phyloP scores from a whole-genome alignment of 1,140 invertebrate genomes.

The Zaprionus gabonicus region DNA sequence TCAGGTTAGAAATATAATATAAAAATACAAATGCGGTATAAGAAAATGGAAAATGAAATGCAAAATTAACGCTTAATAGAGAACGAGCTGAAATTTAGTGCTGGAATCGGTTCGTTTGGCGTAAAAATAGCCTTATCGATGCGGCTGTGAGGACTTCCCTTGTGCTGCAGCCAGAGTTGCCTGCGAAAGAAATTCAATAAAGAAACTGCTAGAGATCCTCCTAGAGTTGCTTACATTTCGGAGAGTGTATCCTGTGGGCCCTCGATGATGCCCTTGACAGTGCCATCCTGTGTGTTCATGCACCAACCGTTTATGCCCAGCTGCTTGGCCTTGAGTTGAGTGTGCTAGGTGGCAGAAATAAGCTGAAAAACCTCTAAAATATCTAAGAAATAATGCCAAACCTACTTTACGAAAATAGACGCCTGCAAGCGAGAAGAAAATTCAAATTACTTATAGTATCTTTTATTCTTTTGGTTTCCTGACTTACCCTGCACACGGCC shows the following conservation, averaged over 20 bases:
- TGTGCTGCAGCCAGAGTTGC: conserved; percentile 63
- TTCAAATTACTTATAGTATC: background rate
- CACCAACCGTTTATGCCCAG: conserved; percentile 63
- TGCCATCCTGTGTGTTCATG: conserved; percentile 61
- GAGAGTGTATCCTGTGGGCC: conserved; percentile 48
- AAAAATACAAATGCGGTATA: background rate
- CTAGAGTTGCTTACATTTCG: conserved; percentile 52
- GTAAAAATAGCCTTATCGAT: conserved; percentile 63
- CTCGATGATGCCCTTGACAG: conserved; percentile 62
- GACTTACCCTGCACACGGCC: conserved; percentile 59
- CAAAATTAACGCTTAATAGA: conserved; percentile 42
- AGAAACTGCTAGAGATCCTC: too few species aligned
- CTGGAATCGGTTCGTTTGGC: conserved; percentile 43
- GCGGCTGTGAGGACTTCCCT: conserved; percentile 59
- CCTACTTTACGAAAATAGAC: conserved; percentile 63
- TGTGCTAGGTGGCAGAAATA: conserved; percentile 38
- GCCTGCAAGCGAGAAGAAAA: conserved; percentile 7
- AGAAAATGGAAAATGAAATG: background rate
- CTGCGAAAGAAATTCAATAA: background rate
- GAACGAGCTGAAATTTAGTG: conserved; percentile 45
- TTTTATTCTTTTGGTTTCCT: too few species aligned
- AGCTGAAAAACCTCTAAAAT: background rate
- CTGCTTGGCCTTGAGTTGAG: conserved; percentile 50
- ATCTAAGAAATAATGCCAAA: background rate
- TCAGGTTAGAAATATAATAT: background rate